Conservation (phyloP, 2,113 vertebrate genomes). For the Chaetodon trifascialis region DNA sequence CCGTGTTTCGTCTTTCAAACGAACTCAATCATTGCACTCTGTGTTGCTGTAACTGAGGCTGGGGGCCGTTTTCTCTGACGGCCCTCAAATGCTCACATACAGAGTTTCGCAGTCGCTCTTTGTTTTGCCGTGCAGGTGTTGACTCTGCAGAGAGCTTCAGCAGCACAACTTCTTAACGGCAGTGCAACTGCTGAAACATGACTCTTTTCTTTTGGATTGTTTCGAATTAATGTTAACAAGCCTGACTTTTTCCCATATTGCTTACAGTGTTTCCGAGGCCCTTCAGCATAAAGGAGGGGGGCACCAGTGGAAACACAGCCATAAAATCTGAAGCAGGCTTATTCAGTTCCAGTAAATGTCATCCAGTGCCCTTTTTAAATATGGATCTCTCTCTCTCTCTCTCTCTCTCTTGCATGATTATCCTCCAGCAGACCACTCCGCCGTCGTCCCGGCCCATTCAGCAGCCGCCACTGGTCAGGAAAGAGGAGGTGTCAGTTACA, state of each 20-base stretch:
- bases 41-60: background rate
- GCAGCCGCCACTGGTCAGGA: slow-evolving; percentile 74
- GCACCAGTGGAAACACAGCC: background rate
- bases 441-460: slow-evolving; percentile 77
- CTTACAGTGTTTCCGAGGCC: background rate
- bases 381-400: background rate
- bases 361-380: slow-evolving; percentile 9
- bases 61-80: background rate
- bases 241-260: slow-evolving; percentile 23
- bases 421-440: slow-evolving; percentile 65
- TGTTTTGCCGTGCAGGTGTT: slow-evolving; percentile 1
- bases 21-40: background rate
- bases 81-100: slow-evolving; percentile 10
- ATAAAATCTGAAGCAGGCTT: background rate
- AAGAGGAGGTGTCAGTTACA: background rate
- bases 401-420: slow-evolving; percentile 3
- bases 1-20: background rate
- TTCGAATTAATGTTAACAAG: slow-evolving; percentile 27
- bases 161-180: slow-evolving; percentile 30
- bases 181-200: background rate
- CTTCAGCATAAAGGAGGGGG: background rate
- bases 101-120: slow-evolving; percentile 3
- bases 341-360: background rate
- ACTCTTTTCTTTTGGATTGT: slow-evolving; percentile 25
- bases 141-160: slow-evolving; percentile 10